Evolutionary conservation across 2,113 vertebrate genomes (phyloP).

Genomic region (Trogon melanurus): DNA sequence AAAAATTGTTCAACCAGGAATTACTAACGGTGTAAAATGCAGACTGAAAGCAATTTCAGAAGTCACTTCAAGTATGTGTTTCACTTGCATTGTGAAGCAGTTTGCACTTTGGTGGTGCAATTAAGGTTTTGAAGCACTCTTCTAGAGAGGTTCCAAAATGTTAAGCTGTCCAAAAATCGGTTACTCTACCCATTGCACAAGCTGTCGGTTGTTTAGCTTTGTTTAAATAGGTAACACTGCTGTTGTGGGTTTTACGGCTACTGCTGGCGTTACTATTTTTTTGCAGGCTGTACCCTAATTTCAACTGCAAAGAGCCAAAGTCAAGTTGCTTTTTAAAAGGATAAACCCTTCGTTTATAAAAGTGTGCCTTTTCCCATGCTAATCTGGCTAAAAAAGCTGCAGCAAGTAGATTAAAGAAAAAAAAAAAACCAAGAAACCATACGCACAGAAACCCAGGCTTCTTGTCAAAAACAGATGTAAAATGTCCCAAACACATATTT

Average conservation of each 20-base stretch:
- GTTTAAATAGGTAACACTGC: neutral
- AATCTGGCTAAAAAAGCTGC: neutral
- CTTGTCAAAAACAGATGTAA: conserved; percentile 80
- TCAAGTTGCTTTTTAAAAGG: neutral
- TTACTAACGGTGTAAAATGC: neutral
- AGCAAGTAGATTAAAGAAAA: conserved; percentile 4
- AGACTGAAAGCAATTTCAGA: neutral
- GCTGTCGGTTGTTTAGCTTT: neutral
- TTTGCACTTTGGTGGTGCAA: neutral
- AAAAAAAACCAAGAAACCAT: neutral
- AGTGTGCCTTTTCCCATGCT: neutral
- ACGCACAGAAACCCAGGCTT: conserved; percentile 42
- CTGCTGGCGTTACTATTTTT: neutral
- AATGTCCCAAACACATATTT: conserved; percentile 73
- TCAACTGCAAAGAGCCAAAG: neutral
- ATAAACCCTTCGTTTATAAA: neutral
- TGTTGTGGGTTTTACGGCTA: neutral
- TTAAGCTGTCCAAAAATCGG: neutral
- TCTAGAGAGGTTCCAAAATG: neutral
- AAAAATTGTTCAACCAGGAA: neutral
- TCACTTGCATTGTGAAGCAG: neutral
- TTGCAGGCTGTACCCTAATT: neutral
- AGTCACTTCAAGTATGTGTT: neutral
- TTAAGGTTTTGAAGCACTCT: neutral
- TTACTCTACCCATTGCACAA: neutral